These are phyloP conservation scores for Muntiacus reevesi DNA, from an alignment of 2,113 vertebrate species.

Conservation along the genomic window DNA sequence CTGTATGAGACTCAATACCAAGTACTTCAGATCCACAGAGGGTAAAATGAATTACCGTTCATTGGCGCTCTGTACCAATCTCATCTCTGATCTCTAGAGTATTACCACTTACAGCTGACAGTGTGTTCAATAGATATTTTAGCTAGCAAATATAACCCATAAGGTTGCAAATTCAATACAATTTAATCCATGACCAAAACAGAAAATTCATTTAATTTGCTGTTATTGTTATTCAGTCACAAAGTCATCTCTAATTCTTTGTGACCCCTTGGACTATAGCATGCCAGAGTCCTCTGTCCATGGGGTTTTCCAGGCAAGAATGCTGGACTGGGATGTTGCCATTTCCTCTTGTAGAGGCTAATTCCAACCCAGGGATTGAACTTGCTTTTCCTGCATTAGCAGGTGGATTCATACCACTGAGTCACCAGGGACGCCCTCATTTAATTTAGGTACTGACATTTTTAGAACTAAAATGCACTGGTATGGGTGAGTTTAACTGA, in stretches of 20 bases:
- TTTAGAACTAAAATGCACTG: not conserved
- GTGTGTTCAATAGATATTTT: not conserved
- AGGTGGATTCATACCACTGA: not conserved
- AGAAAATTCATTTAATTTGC: not conserved
- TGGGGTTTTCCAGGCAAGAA: not conserved
- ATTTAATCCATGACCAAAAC: not conserved
- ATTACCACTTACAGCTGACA: not conserved
- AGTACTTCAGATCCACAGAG: not conserved
- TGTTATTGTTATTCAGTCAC: not conserved
- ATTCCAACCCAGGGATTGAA: not conserved
- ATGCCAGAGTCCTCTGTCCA: not conserved
- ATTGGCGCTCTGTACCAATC: not conserved
- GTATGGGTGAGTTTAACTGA: not conserved
- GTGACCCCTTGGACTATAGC: not conserved
- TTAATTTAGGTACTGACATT: not conserved
- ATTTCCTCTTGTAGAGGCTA: not conserved
- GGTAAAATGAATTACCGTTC: not conserved
- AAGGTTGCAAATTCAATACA: not conserved
- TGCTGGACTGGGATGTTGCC: not conserved
- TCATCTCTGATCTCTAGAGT: not conserved
- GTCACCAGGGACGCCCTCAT: not conserved
- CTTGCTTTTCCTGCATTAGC: not conserved
- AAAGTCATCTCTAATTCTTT: not conserved
- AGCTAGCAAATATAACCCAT: not conserved
- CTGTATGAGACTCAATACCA: not conserved